phyloP scores from a whole-genome alignment of 2,797 vertebrate species.

The Phoebastria nigripes region DNA sequence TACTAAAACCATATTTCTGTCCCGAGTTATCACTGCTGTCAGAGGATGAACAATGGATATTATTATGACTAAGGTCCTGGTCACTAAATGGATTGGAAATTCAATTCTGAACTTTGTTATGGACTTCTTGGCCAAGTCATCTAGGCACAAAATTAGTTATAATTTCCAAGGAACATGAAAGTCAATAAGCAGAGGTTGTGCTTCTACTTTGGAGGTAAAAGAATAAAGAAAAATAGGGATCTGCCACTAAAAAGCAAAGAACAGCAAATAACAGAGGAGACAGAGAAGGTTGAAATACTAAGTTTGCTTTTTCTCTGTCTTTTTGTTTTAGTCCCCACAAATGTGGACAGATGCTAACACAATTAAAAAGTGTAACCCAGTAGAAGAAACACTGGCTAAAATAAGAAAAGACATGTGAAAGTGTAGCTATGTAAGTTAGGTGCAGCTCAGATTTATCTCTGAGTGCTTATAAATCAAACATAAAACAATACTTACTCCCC shows the following conservation, averaged over 20 bases:
- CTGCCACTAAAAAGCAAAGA: neutral
- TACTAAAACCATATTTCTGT: neutral
- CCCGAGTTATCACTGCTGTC: neutral
- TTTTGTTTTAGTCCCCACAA: neutral
- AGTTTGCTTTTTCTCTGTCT: neutral
- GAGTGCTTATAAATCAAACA: neutral
- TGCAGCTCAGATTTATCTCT: neutral
- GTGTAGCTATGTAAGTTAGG: neutral
- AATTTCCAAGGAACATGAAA: neutral
- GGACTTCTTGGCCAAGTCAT: neutral
- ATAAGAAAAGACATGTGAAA: neutral
- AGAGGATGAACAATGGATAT: neutral
- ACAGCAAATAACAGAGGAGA: neutral
- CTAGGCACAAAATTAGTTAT: neutral
- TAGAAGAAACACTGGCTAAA: neutral
- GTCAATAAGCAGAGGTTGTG: neutral
- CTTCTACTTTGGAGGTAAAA: neutral
- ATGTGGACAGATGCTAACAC: neutral
- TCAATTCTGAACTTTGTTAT: neutral
- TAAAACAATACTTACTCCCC: neutral
- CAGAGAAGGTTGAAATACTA: neutral
- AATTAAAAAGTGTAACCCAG: neutral
- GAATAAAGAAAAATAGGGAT: neutral
- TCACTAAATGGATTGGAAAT: neutral
- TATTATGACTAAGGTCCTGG: neutral